Conservation (phyloP, 2,888 invertebrate species). For the Strigamia maritima region DNA sequence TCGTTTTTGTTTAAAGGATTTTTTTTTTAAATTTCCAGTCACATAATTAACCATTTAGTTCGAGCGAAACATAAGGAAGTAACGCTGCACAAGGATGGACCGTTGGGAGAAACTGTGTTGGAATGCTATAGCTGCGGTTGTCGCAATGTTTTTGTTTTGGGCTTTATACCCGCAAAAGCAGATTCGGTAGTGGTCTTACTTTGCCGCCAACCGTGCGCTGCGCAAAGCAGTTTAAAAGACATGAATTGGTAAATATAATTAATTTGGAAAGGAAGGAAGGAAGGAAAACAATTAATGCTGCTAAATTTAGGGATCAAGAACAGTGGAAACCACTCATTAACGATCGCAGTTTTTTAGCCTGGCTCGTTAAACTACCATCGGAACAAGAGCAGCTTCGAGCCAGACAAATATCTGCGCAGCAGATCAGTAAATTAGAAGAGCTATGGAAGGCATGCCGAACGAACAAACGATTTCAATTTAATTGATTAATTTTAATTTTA, state of each 20-base stretch:
- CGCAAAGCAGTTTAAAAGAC: constrained; percentile 93
- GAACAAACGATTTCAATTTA: too few relatives aligned
- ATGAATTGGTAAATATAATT: constrained; percentile 76
- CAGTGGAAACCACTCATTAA: constrained; percentile 98
- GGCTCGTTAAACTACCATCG: constrained; percentile 96
- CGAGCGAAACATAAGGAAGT: constrained; percentile 99
- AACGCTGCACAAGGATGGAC: constrained; percentile 93
- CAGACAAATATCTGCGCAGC: constrained; percentile 92
- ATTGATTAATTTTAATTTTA: not conserved
- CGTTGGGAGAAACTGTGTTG: constrained; percentile 92
- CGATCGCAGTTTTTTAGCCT: constrained; percentile 91
- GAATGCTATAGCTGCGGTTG: constrained; percentile 99
- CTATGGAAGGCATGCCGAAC: constrained; percentile 93
- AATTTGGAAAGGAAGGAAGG: too few relatives aligned
- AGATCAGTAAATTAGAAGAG: constrained; percentile 96
- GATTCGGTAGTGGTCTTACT: constrained; percentile 96
- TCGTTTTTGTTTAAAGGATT: constrained; percentile 8
- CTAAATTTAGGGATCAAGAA: constrained; percentile 74
- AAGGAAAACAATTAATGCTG: not conserved
- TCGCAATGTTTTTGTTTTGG: constrained; percentile 95
- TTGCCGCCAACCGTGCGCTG: constrained; percentile 97
- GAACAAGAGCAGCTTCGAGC: constrained; percentile 95
- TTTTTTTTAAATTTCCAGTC: constrained; percentile 60
- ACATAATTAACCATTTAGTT: constrained; percentile 97
- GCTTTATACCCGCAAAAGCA: constrained; percentile 98